Base-by-base conservation (phyloP, 2,113 vertebrate genomes). In the Bufo gargarizans region DNA sequence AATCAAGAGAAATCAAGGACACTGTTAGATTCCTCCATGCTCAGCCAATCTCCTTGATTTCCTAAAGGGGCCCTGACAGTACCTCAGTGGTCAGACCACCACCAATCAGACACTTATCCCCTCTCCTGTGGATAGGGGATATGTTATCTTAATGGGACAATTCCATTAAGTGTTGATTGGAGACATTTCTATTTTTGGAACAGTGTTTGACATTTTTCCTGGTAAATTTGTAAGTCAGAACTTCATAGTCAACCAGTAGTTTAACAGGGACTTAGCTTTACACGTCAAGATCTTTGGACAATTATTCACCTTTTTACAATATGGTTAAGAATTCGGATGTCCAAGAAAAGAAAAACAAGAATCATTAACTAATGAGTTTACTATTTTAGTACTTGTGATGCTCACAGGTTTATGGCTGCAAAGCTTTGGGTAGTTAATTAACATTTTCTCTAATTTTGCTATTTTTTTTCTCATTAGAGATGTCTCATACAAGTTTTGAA, bases 261-360 rank as follows among this genome's bases (percentile, higher is more conserved):
- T 85, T 45, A 59, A 56, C 74, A 59, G 22, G 56, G n/a, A 77
- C 10, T 72, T 59, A 19, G 84, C 43, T 58, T 5, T n/a, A 76
- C 71, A 59, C 56, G 20, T 19, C 56, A 77, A 61, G 16, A 72
- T 10, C 6, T 19, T 20, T 61, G 43, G 50, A 45, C 17, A 85
- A 63, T 77, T 49, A 85, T 77, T 85, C 33, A 77, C 56, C 55
- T 56, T 20, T 19, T 74, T 22, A 47, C 43, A 69, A 84, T 58
- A 58, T 85, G 20, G 84, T 85, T 58, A 85, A 61, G 55, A 77
- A 85, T 85, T 76, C 55, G 84, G 84, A 85, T 85, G 69, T 85
- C 69, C 53, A 76, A 45, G 43, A 85, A 77, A 85, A 61, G 69
- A 77, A 85, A 76, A 71, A 85, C 58, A 49, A 49, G 22, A 77